Evolutionary conservation across 2,888 invertebrate species (phyloP).

Genomic region (Timema cristinae): DNA sequence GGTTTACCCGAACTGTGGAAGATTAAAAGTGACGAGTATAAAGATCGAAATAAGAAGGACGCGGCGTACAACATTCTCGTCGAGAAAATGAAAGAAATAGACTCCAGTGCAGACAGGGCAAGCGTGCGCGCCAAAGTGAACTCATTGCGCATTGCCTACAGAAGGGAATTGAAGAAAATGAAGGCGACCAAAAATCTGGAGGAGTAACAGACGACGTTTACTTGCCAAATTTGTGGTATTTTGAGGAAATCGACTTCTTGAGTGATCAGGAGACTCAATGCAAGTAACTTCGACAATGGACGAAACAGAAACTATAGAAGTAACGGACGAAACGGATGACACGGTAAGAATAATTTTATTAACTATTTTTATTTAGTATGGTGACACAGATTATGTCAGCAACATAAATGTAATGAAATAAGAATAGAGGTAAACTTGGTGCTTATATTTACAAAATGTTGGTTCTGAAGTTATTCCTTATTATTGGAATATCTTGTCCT

Average conservation of each 20-base stretch:
- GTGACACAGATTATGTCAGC: too few relatives aligned
- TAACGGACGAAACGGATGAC: not conserved
- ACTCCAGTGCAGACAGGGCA: slow-evolving; percentile 26
- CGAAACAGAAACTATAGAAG: not conserved
- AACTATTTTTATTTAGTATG: not conserved
- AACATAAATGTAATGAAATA: too few relatives aligned
- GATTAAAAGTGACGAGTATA: not conserved
- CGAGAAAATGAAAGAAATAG: slow-evolving; percentile 16
- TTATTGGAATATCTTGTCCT: too few relatives aligned
- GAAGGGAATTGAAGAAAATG: slow-evolving; percentile 36
- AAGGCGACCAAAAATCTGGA: slow-evolving; percentile 25
- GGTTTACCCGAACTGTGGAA: not conserved
- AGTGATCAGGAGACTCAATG: not conserved
- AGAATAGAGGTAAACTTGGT: too few relatives aligned
- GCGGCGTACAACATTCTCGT: not conserved
- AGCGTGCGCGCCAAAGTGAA: slow-evolving; percentile 34
- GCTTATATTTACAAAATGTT: too few relatives aligned
- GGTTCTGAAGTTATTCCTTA: too few relatives aligned
- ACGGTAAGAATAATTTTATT: slow-evolving; percentile 5
- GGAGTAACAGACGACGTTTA: slow-evolving; percentile 19
- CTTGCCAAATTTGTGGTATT: slow-evolving; percentile 19
- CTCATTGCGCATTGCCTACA: slow-evolving; percentile 33
- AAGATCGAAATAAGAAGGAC: not conserved
- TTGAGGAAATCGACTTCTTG: slow-evolving; percentile 6
- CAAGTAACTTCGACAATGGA: not conserved